Evolutionary conservation across 2,113 vertebrate species (phyloP).

Genomic region (Trichechus manatus): DNA sequence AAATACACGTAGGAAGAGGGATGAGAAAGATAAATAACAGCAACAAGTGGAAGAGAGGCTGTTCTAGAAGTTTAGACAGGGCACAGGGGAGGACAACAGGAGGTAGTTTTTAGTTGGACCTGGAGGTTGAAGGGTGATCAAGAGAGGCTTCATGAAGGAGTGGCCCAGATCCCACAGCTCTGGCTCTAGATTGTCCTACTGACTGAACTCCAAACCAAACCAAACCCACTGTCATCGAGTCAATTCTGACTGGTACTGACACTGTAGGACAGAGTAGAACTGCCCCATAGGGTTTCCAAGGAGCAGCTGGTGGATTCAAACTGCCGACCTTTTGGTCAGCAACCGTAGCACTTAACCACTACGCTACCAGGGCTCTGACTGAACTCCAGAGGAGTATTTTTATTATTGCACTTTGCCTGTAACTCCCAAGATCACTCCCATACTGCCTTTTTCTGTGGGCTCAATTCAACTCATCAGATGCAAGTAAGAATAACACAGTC

Average conservation of each 20-base stretch:
- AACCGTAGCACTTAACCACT: too few relatives aligned
- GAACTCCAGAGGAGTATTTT: neutral
- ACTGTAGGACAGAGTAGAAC: too few relatives aligned
- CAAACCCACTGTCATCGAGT: too few relatives aligned
- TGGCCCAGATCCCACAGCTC: too few relatives aligned
- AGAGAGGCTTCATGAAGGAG: neutral
- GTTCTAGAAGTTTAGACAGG: neutral
- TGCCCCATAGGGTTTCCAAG: too few relatives aligned
- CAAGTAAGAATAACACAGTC: neutral
- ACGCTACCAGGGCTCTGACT: neutral
- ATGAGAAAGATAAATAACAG: neutral
- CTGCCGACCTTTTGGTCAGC: too few relatives aligned
- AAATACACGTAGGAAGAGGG: neutral
- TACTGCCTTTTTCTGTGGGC: neutral
- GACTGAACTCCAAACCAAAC: neutral
- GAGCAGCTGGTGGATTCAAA: too few relatives aligned
- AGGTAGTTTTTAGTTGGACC: neutral
- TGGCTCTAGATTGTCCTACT: neutral
- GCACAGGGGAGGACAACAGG: neutral
- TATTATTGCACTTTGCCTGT: neutral
- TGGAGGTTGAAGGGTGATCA: neutral
- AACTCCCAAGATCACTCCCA: neutral
- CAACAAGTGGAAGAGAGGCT: neutral
- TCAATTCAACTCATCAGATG: neutral
- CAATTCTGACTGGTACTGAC: too few relatives aligned